These are phyloP conservation scores for Callimorpha dominula DNA, from an alignment of 2,888 invertebrate species.

Conservation along the genomic window DNA sequence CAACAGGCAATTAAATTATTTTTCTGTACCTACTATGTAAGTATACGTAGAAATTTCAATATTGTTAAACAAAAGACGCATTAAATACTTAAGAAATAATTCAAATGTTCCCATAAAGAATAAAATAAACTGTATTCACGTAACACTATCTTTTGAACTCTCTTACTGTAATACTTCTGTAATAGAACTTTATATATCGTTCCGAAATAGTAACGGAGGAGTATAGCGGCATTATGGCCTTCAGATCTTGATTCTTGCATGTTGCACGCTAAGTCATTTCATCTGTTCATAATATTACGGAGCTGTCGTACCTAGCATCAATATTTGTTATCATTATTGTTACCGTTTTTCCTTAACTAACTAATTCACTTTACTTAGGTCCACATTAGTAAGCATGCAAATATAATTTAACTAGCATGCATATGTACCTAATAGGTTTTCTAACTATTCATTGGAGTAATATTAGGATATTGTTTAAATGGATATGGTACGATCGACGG, in stretches of 20 bases:
- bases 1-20: no score
- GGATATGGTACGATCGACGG: not conserved
- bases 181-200: slow-evolving; percentile 37
- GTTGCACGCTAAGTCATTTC: slow-evolving; percentile 41
- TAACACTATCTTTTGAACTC: not conserved
- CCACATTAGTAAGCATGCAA: slow-evolving; percentile 24
- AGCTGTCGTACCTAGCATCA: slow-evolving; percentile 16
- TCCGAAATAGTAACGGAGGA: slow-evolving; percentile 34
- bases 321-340: slow-evolving; percentile 6
- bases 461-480: not conserved
- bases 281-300: slow-evolving; percentile 28
- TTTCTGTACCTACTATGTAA: no score
- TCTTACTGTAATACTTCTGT: slow-evolving; percentile 26
- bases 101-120: not conserved
- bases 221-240: slow-evolving; percentile 32
- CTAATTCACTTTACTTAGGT: slow-evolving; percentile 3
- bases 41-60: no score
- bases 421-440: not conserved
- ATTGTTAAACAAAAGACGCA: no score
- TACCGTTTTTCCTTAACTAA: slow-evolving; percentile 6
- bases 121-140: not conserved
- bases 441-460: not conserved
- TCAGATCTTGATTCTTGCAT: slow-evolving; percentile 37
- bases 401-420: slow-evolving; percentile 9
- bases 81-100: not conserved